A percentile compares a stretch with the other conserved stretches of the same genome.
Evolutionary conservation across 2,888 invertebrate species (phyloP).

Genomic region (Leptopterna dolabrata): DNA sequence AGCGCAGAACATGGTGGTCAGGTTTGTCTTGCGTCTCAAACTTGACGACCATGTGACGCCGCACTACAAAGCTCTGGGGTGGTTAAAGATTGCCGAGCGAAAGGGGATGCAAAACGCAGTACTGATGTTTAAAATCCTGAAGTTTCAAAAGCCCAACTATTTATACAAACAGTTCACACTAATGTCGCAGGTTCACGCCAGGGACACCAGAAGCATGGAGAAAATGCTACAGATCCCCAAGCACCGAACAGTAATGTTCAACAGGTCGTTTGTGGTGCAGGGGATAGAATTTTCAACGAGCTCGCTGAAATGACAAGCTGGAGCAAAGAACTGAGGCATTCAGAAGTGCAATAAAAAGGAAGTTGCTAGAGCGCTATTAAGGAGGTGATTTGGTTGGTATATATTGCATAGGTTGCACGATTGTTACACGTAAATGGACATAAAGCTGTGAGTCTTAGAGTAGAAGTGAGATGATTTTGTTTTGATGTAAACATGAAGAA

Average conservation of each 20-base stretch:
- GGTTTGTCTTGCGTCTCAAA: not conserved
- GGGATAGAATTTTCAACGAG: not conserved
- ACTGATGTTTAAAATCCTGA: not conserved
- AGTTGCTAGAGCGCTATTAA: too few species aligned
- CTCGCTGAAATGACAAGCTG: too few species aligned
- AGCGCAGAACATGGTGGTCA: not conserved
- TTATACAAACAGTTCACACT: too few species aligned
- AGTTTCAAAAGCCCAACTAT: not conserved
- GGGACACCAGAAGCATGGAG: not conserved
- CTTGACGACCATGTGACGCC: not conserved
- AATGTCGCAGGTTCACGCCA: not conserved
- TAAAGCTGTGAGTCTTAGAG: too few species aligned
- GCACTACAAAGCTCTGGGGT: not conserved
- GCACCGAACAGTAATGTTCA: not conserved
- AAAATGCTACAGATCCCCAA: not conserved
- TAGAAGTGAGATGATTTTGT: too few species aligned
- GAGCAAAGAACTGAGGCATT: too few species aligned
- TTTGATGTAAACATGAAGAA: too few species aligned
- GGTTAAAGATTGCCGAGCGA: not conserved
- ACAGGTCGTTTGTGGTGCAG: not conserved
- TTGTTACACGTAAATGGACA: too few species aligned
- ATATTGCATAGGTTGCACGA: too few species aligned
- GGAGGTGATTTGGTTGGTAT: too few species aligned
- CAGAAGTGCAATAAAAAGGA: too few species aligned
- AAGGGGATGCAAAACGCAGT: not conserved